phyloP scores from a whole-genome alignment of 2,113 vertebrate species.

The Chloropsis hardwickii region DNA sequence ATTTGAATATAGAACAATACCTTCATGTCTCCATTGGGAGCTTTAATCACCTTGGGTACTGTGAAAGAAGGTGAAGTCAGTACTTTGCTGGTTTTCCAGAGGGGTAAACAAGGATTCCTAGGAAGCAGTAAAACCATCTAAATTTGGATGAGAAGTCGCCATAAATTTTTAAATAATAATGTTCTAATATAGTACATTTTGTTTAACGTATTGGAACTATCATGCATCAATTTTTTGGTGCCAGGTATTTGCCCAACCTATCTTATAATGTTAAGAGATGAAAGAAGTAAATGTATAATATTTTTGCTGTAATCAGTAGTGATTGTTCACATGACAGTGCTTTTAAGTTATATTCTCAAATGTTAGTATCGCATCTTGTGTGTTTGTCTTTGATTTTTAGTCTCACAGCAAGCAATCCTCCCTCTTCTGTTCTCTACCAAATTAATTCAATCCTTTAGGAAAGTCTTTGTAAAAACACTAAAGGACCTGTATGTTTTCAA shows the following conservation, averaged over 20 bases:
- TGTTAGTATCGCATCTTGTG: constrained; percentile 26
- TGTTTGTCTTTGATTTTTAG: constrained; percentile 51
- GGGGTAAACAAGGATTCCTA: neutral
- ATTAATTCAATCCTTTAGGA: constrained; percentile 47
- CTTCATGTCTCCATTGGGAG: neutral
- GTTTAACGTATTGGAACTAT: constrained; percentile 64
- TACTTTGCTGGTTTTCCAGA: constrained; percentile 4
- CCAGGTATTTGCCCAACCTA: constrained; percentile 66
- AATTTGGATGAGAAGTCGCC: neutral
- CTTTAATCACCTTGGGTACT: neutral
- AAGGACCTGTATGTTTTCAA: constrained; percentile 37
- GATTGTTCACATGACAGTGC: constrained; percentile 54
- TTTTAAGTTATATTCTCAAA: constrained; percentile 64
- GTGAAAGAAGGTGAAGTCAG: neutral
- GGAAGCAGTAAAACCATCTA: constrained; percentile 2
- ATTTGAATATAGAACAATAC: neutral
- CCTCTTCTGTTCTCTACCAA: constrained; percentile 26
- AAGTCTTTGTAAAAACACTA: constrained; percentile 47
- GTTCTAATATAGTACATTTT: constrained; percentile 60
- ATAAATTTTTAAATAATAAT: constrained; percentile 59
- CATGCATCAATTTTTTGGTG: constrained; percentile 71
- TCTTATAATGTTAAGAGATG: constrained; percentile 67
- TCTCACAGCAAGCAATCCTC: constrained; percentile 8
- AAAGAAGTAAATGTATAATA: constrained; percentile 61
- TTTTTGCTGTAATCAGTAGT: constrained; percentile 63